These are phyloP conservation scores for Teleopsis dalmanni DNA, from an alignment of 1,140 invertebrate genomes.

Conservation along the genomic window DNA sequence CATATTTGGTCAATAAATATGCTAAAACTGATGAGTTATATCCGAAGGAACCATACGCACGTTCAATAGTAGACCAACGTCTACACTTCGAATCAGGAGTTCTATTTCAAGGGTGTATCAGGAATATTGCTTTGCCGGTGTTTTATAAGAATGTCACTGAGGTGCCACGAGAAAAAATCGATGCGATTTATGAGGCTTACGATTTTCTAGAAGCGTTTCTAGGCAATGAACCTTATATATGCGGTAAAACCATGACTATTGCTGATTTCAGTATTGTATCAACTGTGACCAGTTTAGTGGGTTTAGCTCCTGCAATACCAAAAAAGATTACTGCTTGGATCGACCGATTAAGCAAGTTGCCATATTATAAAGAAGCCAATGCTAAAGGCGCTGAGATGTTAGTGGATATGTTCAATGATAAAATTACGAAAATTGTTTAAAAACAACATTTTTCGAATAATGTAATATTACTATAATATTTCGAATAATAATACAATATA, in stretches of 20 bases:
- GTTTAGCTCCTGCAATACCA: conserved; percentile 22
- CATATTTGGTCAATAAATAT: conserved; percentile 53
- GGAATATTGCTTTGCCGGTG: conserved; percentile 44
- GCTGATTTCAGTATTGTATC: conserved; percentile 49
- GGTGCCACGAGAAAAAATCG: conserved; percentile 23
- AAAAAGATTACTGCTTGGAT: conserved; percentile 29
- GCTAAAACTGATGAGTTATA: conserved; percentile 49
- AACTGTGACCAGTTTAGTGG: conserved; percentile 36
- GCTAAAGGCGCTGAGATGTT: conserved; percentile 27
- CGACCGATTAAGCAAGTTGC: conserved; percentile 25
- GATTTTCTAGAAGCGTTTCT: conserved; percentile 48
- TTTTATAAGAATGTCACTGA: conserved; percentile 33
- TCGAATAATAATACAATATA: no score
- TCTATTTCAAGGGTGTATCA: conserved; percentile 50
- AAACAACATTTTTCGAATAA: no score
- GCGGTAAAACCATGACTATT: conserved; percentile 50
- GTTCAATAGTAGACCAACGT: conserved; percentile 50
- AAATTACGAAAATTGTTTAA: conserved; percentile 4
- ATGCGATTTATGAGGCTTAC: conserved; percentile 45
- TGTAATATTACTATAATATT: no score
- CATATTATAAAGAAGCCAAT: conserved; percentile 41
- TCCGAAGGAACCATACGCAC: conserved; percentile 48
- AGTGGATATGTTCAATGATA: conserved; percentile 26
- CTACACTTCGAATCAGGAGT: conserved; percentile 55
- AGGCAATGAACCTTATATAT: conserved; percentile 45